Base-by-base conservation (phyloP, 2,113 vertebrate species). In the Archocentrus centrarchus region DNA sequence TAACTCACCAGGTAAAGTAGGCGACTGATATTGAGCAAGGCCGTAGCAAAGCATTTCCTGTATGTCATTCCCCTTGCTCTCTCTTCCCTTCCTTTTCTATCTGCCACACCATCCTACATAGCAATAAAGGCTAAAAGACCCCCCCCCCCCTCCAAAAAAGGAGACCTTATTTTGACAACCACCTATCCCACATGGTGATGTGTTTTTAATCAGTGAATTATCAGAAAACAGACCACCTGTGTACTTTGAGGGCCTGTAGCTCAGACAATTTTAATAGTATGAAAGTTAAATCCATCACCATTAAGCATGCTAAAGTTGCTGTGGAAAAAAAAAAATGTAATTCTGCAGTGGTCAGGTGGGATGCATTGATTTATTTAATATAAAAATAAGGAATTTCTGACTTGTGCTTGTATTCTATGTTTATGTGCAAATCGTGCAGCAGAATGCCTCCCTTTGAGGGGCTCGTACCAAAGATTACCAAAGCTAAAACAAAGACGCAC, bases 401-500 rank as follows among this genome's bases (percentile, higher is more conserved):
- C 44, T 32, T 70, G 44, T 6, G 6, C 17, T 70, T 70, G 10
- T 47, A 73, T 77, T 73, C 77, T 35, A 22, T 57, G 17, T 58
- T 15, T 14, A 27, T 76, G 64, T 32, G n/a, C 50, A 58, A 22
- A 37, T 53, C 44, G 66, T 47, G 37, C 60, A 59, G 47, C 47
- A 35, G 17, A 32, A 37, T 47, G 7, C 17, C 7, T 75, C 7
- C 18, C 8, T 24, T 63, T 47, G n/a, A 92, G 76, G 73, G 27
- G 44, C 83, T 85, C 87, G 83, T 59, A 73, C 47, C 47, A 35
- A 73, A 76, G 79, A 76, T 79, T 2, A 84, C 79, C 50, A 79
- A 73, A 55, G 80, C 89, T 60, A 91, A 70, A 86, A 92, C 87
- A 89, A 91, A 86, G 55, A 78, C 18, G 2, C 85, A 81, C 75